Base-by-base conservation (phyloP, 1,140 invertebrate genomes). In the Penaeus chinensis region DNA sequence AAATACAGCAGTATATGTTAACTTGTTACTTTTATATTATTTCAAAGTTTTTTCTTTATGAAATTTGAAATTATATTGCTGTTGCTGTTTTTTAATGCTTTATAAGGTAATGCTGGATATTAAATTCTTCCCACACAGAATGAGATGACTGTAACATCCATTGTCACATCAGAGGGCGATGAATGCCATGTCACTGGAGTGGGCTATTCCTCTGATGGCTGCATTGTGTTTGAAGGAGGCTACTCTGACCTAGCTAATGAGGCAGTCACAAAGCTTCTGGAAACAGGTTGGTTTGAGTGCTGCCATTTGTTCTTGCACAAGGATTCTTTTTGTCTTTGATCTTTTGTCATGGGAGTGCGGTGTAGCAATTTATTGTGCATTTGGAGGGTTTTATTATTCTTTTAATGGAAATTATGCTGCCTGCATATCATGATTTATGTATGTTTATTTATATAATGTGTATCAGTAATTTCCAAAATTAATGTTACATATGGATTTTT, bases 141-240 rank as follows among this genome's bases (percentile, higher is more conserved):
- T 92, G 98, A 99, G 93, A 99, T 99, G 99, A 99, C 98, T 2
- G 98, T 97, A 11, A 99, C 97, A 3, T 95, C 96, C n/a, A 94
- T 99, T 27, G 94, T 97, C 0, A 98, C 98, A 11, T 96, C 98
- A 0, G 98, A 99, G 91, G 96, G 96, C 3, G 96, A 97, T 91
- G 94, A 96, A 42, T 91, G 89, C 84, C 89, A 94, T 93, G 93
- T 96, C 20, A 94, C 96, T 18, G 98, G 98, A n/a, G 96, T 97
- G 16, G 98, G 98, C 1, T 98, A 98, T 91, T 96, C 97, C 92
- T 94, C 95, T 90, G 93, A 95, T 81, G 98, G 98, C 7, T 61
- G 84, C 61, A 82, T 90, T 27, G 66, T 87, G 47, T 90, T 87
- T 54, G 85, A 89, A 76, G 47, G 77, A 22, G 90, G 90, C 24